phyloP scores from a whole-genome alignment of 2,888 invertebrate species.

The Tenodera sinensis region DNA sequence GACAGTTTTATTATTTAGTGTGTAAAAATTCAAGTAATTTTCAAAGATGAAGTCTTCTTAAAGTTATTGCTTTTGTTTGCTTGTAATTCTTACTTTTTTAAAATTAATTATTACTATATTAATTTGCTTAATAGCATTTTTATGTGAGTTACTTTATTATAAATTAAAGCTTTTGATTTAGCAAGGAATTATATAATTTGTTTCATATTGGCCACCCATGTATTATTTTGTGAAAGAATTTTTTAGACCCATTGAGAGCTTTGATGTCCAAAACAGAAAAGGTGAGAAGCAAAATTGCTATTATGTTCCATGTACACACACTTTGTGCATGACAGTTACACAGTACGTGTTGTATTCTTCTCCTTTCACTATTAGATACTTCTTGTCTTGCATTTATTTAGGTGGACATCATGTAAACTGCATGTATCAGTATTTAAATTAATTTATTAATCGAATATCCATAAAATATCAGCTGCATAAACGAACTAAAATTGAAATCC shows the following conservation, averaged over 20 bases:
- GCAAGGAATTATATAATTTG: neutral
- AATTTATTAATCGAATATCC: neutral
- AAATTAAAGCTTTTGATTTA: neutral
- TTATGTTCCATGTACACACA: neutral
- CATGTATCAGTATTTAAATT: neutral
- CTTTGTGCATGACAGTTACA: neutral
- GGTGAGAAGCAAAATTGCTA: neutral
- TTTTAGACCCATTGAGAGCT: conserved; percentile 8
- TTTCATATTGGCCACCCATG: conserved; percentile 1
- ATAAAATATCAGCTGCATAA: neutral
- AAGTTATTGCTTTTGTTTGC: neutral
- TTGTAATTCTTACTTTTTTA: neutral
- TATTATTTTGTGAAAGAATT: neutral
- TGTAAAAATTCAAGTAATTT: neutral
- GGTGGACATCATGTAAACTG: neutral
- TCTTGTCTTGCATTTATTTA: neutral
- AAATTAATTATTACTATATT: neutral
- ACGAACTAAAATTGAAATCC: neutral
- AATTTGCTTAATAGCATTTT: neutral
- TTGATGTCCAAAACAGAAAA: neutral
- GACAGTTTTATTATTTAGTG: too few species aligned
- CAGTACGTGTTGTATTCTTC: neutral
- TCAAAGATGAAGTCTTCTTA: neutral
- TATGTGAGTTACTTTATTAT: neutral
- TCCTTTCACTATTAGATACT: neutral